Evolutionary conservation across 2,113 vertebrate genomes (phyloP).

Genomic region (Tenebrosternarchus preto): DNA sequence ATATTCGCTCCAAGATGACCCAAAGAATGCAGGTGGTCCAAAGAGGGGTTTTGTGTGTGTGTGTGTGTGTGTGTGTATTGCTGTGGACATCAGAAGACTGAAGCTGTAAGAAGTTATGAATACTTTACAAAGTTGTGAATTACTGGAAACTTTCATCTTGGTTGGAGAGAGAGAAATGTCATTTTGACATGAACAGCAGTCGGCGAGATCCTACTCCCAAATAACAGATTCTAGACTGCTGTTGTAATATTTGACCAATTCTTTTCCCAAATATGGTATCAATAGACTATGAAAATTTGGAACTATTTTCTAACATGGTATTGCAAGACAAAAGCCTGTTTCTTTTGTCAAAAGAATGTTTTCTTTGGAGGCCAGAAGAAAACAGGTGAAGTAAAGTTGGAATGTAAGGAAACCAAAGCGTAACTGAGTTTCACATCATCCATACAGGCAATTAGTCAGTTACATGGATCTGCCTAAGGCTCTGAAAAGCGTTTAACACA

Average conservation of each 20-base stretch:
- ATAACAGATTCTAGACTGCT: neutral
- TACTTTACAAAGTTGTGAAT: too few relatives aligned
- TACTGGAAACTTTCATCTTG: too few relatives aligned
- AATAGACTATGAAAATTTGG: neutral
- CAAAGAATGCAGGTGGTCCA: slow-evolving; percentile 30
- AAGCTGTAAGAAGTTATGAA: too few relatives aligned
- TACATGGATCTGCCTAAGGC: neutral
- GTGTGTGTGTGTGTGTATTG: too few relatives aligned
- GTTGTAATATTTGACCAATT: neutral
- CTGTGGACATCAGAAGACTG: too few relatives aligned
- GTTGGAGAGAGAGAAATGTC: neutral
- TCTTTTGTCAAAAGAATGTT: slow-evolving; percentile 9
- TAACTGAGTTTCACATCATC: slow-evolving; percentile 6
- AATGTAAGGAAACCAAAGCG: slow-evolving; percentile 10
- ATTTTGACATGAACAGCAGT: too few relatives aligned
- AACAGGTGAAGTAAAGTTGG: slow-evolving; percentile 15
- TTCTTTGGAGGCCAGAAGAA: slow-evolving; percentile 19
- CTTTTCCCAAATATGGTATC: neutral
- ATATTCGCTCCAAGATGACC: neutral
- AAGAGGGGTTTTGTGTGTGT: neutral
- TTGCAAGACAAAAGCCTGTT: neutral
- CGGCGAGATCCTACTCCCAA: too few relatives aligned
- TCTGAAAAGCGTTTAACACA: neutral
- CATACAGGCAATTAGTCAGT: slow-evolving; percentile 16
- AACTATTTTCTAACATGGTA: neutral